A percentile compares a stretch with the other conserved stretches of the same genome.
Conservation (phyloP, 37 sponge, comb jelly and placozoan species). For the Lycopodina hypogea region DNA sequence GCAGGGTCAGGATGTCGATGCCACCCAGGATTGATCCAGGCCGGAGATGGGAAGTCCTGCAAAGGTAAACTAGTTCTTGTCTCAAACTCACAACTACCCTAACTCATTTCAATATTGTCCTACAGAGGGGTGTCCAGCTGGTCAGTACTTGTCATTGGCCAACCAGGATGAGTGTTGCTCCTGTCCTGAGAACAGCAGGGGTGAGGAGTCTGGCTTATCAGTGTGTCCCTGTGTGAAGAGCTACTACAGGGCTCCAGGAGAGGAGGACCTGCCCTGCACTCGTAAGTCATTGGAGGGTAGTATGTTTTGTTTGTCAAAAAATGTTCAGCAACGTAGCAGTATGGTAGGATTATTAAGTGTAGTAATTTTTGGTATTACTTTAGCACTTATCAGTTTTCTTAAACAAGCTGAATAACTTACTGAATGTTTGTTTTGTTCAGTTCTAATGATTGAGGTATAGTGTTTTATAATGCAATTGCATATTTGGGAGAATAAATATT, state of each 20-base stretch:
- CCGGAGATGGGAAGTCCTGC: constrained; percentile 5
- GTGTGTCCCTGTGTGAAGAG: constrained; percentile 35
- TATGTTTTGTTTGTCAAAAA: too few species aligned
- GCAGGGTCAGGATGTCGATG: constrained; percentile 3
- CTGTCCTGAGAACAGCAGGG: constrained; percentile 27
- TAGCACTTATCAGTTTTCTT: too few species aligned
- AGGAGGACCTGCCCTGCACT: constrained; percentile 15
- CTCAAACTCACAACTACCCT: background rate
- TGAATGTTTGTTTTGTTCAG: too few species aligned
- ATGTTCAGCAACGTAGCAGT: too few species aligned
- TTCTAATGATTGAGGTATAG: too few species aligned
- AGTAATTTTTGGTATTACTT: too few species aligned
- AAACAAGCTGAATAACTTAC: too few species aligned
- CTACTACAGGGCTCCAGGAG: constrained; percentile 31
- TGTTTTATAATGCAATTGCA: too few species aligned
- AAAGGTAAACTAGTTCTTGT: background rate
- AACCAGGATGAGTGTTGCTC: background rate
- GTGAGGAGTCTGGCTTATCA: background rate
- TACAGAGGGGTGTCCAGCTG: background rate
- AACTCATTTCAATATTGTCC: background rate
- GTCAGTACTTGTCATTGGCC: background rate
- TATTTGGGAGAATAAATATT: too few species aligned
- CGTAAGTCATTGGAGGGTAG: too few species aligned
- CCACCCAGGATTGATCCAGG: background rate
- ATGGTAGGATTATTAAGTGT: too few species aligned